These are phyloP conservation scores for Chirona hameri DNA, from an alignment of 2,888 invertebrate species.

Conservation along the genomic window DNA sequence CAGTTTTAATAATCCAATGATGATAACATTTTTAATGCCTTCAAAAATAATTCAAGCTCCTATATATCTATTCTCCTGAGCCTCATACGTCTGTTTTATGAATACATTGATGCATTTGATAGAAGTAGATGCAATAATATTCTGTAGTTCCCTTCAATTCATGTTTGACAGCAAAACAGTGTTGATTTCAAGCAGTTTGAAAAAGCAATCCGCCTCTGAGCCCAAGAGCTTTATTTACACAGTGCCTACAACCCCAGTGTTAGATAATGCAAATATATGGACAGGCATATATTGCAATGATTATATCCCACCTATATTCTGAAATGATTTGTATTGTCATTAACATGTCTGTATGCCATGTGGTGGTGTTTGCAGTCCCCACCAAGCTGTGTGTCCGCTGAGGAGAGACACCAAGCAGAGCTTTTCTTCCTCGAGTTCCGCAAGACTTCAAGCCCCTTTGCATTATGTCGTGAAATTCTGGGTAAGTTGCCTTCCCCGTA, in stretches of 20 bases:
- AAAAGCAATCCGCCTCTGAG: not conserved
- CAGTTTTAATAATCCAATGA: no score
- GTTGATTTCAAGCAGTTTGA: not conserved
- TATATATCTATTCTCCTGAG: no score
- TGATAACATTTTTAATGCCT: no score
- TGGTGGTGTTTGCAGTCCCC: constrained; percentile 64
- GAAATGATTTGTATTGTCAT: constrained; percentile 8
- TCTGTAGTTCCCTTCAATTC: not conserved
- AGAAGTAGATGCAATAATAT: not conserved
- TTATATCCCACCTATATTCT: not conserved
- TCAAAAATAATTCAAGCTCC: no score
- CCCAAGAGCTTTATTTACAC: not conserved
- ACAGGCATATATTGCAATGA: not conserved
- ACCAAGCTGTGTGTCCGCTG: constrained; percentile 68
- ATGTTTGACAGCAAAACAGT: constrained; percentile 3
- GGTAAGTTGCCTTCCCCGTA: constrained; percentile 48
- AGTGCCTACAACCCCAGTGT: not conserved
- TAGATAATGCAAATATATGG: not conserved
- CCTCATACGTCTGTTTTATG: not conserved
- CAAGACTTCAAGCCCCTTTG: constrained; percentile 75
- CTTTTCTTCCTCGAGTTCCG: constrained; percentile 74
- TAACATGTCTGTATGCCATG: no score
- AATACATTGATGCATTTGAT: not conserved
- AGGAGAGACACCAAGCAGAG: constrained; percentile 79
- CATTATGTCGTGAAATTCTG: constrained; percentile 71